These are phyloP conservation scores for Callyntrura sp. DNA, from an alignment of 2,888 invertebrate species.

Conservation along the genomic window DNA sequence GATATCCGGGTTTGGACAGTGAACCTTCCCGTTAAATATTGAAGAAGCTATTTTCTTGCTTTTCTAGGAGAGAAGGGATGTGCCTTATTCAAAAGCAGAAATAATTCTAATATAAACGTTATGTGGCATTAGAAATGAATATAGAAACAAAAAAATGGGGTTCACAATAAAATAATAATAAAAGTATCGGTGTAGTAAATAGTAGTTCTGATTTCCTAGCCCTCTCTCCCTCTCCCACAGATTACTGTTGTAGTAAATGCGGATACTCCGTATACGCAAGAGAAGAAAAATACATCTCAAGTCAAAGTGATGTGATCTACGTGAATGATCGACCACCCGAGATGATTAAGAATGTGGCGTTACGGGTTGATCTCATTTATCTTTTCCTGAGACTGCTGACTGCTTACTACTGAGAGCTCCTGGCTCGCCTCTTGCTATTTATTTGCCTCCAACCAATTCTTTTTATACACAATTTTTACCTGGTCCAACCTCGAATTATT, in stretches of 20 bases:
- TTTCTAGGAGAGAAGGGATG: background rate
- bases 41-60: background rate
- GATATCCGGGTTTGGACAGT: background rate
- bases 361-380: slow-evolving; percentile 80
- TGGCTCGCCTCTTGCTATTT: slow-evolving; percentile 73
- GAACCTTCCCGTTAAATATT: background rate
- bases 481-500: slow-evolving; percentile 22
- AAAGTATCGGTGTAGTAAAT: no score
- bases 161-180: background rate
- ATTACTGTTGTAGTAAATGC: background rate
- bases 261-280: background rate
- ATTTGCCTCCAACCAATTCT: slow-evolving; percentile 69
- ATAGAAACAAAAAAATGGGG: background rate
- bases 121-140: background rate
- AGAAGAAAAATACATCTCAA: slow-evolving; percentile 20
- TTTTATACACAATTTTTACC: slow-evolving; percentile 37
- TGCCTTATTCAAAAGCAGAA: background rate
- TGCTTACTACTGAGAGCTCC: slow-evolving; percentile 76
- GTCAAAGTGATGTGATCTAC: slow-evolving; percentile 74
- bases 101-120: background rate
- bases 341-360: slow-evolving; percentile 81
- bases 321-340: slow-evolving; percentile 83
- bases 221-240: background rate
- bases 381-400: slow-evolving; percentile 77
- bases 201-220: no score